Percentiles rank a stretch among this genome's conserved stretches.
These are phyloP conservation scores for Aporophyla lueneburgensis DNA, from an alignment of 2,888 invertebrate genomes.

Conservation along the genomic window DNA sequence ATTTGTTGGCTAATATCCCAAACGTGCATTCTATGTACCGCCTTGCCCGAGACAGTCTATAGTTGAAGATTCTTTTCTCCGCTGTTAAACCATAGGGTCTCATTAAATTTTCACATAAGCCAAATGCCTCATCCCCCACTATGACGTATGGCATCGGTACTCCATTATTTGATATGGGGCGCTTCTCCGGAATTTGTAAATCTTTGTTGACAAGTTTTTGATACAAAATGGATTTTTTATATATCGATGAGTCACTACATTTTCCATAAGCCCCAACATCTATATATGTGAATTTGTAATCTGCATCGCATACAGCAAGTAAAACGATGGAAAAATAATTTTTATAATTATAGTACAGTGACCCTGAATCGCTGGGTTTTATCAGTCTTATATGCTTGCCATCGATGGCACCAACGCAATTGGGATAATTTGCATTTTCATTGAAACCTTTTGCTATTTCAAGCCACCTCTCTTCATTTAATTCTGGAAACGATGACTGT, in stretches of 20 bases:
- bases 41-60: too few relatives aligned
- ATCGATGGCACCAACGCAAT: constrained; percentile 59
- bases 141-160: constrained; percentile 40
- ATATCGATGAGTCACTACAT: background rate
- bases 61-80: background rate
- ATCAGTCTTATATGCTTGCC: constrained; percentile 49
- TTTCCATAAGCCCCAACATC: constrained; percentile 30
- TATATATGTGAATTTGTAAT: constrained; percentile 64
- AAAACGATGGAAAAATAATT: too few relatives aligned
- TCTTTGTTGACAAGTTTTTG: constrained; percentile 7
- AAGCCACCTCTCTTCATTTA: constrained; percentile 64
- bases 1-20: too few relatives aligned
- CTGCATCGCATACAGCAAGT: constrained; percentile 21
- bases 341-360: too few relatives aligned
- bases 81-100: constrained; percentile 45
- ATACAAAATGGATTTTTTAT: background rate
- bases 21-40: too few relatives aligned
- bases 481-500: constrained; percentile 62
- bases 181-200: constrained; percentile 44
- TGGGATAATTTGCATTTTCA: constrained; percentile 46
- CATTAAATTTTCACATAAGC: constrained; percentile 19
- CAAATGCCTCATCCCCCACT: constrained; percentile 36
- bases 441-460: constrained; percentile 64
- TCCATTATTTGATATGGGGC: constrained; percentile 51
- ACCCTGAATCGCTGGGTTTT: too few relatives aligned